These are phyloP conservation scores for Umimayanthus kanabou DNA, from an alignment of 92 coral and sea anemone species.

Conservation along the genomic window DNA sequence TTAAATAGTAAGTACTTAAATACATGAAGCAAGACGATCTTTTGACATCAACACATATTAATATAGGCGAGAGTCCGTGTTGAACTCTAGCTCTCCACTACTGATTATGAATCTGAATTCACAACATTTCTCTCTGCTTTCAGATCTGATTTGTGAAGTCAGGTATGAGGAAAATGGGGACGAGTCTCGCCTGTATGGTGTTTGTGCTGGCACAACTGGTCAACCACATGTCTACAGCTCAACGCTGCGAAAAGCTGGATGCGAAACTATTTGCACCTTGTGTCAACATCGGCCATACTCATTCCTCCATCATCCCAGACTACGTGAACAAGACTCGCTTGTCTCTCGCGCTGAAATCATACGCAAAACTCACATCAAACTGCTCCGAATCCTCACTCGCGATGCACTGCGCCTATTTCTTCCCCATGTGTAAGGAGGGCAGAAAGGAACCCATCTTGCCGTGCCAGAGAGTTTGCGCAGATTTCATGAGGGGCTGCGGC, in stretches of 20 bases:
- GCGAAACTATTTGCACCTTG: slow-evolving; percentile 29
- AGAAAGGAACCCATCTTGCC: slow-evolving; percentile 15
- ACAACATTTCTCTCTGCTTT: too few species aligned
- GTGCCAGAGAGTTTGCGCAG: slow-evolving; percentile 32
- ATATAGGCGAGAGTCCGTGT: too few species aligned
- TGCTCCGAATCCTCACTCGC: slow-evolving; percentile 39
- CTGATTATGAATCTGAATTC: not conserved
- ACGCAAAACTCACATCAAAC: not conserved
- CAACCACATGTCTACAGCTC: not conserved
- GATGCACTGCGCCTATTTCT: slow-evolving; percentile 39
- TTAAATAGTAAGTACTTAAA: too few species aligned
- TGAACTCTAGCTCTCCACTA: not conserved
- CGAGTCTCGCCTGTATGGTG: not conserved
- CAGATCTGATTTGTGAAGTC: not conserved
- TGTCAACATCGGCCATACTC: slow-evolving; percentile 34
- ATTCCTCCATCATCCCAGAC: slow-evolving; percentile 11
- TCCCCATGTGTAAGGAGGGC: slow-evolving; percentile 39
- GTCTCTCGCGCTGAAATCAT: slow-evolving; percentile 15
- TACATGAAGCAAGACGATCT: too few species aligned
- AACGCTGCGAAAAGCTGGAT: slow-evolving; percentile 38
- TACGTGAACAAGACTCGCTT: slow-evolving; percentile 30
- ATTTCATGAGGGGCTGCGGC: slow-evolving; percentile 32
- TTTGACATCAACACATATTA: too few species aligned
- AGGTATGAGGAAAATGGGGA: not conserved
- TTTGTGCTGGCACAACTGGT: not conserved